These are phyloP conservation scores for Siniperca scherzeri DNA, from an alignment of 2,797 vertebrate genomes.

Conservation along the genomic window DNA sequence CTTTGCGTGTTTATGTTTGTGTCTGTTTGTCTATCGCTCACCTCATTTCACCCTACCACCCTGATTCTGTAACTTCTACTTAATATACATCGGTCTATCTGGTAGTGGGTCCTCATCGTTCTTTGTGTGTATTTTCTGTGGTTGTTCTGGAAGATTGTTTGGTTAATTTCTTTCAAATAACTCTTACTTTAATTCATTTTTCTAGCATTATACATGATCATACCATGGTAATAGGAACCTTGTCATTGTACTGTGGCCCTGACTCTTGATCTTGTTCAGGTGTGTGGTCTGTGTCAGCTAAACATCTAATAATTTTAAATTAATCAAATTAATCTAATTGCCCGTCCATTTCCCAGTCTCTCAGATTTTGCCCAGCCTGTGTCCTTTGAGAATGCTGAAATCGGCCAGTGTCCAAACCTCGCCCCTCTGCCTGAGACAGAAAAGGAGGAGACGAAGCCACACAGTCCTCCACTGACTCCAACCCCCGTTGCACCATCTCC, in stretches of 20 bases:
- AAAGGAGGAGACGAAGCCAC: slow-evolving; percentile 33
- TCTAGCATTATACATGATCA: not conserved
- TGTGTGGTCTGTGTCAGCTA: not conserved
- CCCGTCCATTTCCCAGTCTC: slow-evolving; percentile 85
- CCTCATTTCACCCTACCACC: slow-evolving; percentile 36
- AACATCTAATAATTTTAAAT: slow-evolving; percentile 3
- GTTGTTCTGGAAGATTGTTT: not conserved
- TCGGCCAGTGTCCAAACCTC: slow-evolving; percentile 90
- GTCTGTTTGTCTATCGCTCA: slow-evolving; percentile 41
- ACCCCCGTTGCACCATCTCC: slow-evolving; percentile 36
- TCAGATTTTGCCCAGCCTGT: slow-evolving; percentile 93
- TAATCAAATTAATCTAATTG: too few relatives aligned
- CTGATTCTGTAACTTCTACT: not conserved
- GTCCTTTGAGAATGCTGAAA: slow-evolving; percentile 96
- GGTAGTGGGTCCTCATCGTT: not conserved
- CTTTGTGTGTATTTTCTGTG: not conserved
- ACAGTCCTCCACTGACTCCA: slow-evolving; percentile 21
- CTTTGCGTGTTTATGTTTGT: slow-evolving; percentile 52
- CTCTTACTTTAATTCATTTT: not conserved
- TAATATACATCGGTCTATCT: slow-evolving; percentile 10
- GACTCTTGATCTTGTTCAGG: not conserved
- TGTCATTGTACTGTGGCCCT: not conserved
- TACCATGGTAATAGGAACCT: not conserved
- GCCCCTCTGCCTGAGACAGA: slow-evolving; percentile 72
- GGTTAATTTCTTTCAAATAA: not conserved